Conservation (phyloP, 2,113 vertebrate genomes). For the Vicugna pacos region DNA sequence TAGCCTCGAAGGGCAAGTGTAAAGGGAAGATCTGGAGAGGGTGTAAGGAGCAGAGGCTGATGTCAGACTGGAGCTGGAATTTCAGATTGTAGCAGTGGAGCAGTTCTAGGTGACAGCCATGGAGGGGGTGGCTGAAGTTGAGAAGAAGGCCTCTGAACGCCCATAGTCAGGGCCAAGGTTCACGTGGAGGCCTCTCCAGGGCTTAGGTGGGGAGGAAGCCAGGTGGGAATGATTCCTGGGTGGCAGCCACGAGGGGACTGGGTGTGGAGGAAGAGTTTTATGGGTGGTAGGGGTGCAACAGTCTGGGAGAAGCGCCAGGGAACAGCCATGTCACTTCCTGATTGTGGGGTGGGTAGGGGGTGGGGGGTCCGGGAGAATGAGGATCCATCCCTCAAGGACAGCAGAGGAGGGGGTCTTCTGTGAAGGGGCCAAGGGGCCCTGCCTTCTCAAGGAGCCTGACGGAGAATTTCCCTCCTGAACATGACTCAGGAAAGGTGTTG, state of each 20-base stretch:
- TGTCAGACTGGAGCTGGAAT: background rate
- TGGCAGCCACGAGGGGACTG: background rate
- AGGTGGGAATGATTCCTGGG: background rate
- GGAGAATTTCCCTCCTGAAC: background rate
- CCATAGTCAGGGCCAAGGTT: background rate
- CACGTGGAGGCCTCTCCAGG: rapidly evolving
- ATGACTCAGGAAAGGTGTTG: background rate
- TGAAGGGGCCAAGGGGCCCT: background rate
- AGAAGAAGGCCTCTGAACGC: background rate
- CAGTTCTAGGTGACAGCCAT: background rate
- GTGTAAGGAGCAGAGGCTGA: background rate
- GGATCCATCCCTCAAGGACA: background rate
- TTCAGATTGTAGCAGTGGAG: background rate
- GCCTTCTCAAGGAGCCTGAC: background rate
- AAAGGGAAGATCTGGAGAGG: background rate
- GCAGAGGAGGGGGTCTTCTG: background rate
- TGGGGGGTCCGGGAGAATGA: background rate
- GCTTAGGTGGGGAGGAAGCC: background rate
- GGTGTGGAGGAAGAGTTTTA: background rate
- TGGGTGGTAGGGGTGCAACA: background rate
- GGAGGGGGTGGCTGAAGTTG: background rate
- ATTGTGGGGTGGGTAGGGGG: background rate
- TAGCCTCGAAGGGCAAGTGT: background rate
- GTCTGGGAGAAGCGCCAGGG: background rate
- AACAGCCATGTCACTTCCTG: background rate